Conservation (phyloP, 2,888 invertebrate species). For the Drosophila quinaria region DNA sequence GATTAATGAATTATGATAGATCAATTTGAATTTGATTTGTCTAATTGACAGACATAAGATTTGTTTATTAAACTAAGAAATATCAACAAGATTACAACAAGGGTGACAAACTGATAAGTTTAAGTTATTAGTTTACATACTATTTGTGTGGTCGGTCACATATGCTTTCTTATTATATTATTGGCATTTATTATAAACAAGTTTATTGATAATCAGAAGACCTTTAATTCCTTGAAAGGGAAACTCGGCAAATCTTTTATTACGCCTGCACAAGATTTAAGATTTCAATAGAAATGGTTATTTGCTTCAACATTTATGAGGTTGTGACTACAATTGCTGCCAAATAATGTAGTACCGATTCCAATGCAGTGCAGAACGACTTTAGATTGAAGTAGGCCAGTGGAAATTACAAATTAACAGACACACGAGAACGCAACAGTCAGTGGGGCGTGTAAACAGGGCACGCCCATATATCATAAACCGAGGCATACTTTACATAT, state of each 20-base stretch:
- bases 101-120: neutral
- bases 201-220: neutral
- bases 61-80: neutral
- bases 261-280: neutral
- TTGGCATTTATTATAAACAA: neutral
- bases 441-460: slow-evolving; percentile 35
- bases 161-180: neutral
- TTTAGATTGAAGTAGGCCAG: slow-evolving; percentile 67
- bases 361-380: slow-evolving; percentile 16
- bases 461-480: slow-evolving; percentile 35
- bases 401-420: slow-evolving; percentile 74
- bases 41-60: neutral
- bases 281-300: neutral
- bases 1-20: neutral
- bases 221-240: neutral
- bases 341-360: slow-evolving; percentile 1
- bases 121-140: neutral
- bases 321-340: slow-evolving; percentile 4
- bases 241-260: neutral
- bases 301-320: slow-evolving; percentile 20
- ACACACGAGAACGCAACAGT: slow-evolving; percentile 58
- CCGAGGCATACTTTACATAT: slow-evolving; percentile 1
- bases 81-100: too few species aligned
- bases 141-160: neutral
- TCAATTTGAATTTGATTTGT: neutral